Evolutionary conservation across 2,888 invertebrate species (phyloP), one percentile per base, ranked within the genome.

Genomic region (Amorpha juglandis): DNA sequence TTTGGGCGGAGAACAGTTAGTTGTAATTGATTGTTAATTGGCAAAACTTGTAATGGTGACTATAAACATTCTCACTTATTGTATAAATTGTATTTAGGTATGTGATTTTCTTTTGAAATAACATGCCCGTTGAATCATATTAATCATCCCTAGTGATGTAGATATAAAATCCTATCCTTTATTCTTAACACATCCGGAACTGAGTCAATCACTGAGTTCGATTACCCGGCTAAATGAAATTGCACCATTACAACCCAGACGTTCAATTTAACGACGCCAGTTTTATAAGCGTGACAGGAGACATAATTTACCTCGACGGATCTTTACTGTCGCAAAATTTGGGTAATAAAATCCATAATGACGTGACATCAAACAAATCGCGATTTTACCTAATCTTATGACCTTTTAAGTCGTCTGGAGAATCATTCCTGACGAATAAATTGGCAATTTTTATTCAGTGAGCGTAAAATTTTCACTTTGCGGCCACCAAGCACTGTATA

Each of bases 321-420:
- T 68, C 74, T 73, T 72, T 72, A 74, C 73, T 71, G 68, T 71
- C 69, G 65, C 67, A 63, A 69, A 74, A 75, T 74, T 76, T 70
- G 53, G 63, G 74, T 78, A 76, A 80, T 81, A 79, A 81, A 80
- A 79, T 76, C 69, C 73, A 71, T 76, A 80, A 81, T 76, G 78
- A 70, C 71, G 66, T 73, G 73, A 73, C 77, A 80, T 79, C 74
- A 79, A 77, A 79, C 76, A 80, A 80, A 80, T 80, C 75, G 73
- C 72, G 67, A 73, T 71, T 70, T 74, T 71, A 74, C 72, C 76
- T 78, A 78, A 78, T 80, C 78, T 80, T 78, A 80, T 68, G 74
- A 74, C 73, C 73, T 70, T 75, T 74, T 74, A 72, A 70, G 71
- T 67, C 67, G 71, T 71, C 74, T 76, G 69, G 68, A 73, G 68